Conservation (phyloP, 2,797 vertebrate species). For the Siniperca scherzeri region DNA sequence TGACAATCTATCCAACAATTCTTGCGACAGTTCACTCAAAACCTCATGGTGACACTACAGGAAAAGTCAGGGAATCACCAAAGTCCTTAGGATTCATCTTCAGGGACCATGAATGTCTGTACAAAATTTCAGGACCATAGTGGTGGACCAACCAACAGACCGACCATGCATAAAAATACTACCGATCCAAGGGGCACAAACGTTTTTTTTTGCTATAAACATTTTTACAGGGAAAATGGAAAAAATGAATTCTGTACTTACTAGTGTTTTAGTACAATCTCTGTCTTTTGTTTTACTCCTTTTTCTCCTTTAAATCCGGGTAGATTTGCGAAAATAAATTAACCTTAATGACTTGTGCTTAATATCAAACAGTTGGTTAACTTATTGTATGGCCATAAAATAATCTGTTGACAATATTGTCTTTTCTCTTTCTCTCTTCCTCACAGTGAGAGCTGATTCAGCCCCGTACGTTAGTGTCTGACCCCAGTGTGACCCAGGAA, state of each 20-base stretch:
- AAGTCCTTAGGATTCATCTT: no score
- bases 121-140: neutral
- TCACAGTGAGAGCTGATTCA: neutral
- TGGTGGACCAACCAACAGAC: no score
- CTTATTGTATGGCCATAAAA: neutral
- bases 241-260: neutral
- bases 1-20: no score
- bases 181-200: no score
- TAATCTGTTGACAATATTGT: neutral
- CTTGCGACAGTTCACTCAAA: no score
- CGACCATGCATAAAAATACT: no score
- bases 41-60: no score
- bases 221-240: neutral
- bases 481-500: constrained; percentile 59
- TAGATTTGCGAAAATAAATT: neutral
- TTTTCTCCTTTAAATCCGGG: neutral
- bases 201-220: no score
- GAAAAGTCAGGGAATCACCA: no score
- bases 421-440: neutral
- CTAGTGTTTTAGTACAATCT: neutral
- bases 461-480: constrained; percentile 32
- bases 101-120: no score
- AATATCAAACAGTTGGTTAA: neutral
- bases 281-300: neutral
- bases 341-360: neutral